phyloP scores from a whole-genome alignment of 1,140 invertebrate species.

The Heliconius himera region DNA sequence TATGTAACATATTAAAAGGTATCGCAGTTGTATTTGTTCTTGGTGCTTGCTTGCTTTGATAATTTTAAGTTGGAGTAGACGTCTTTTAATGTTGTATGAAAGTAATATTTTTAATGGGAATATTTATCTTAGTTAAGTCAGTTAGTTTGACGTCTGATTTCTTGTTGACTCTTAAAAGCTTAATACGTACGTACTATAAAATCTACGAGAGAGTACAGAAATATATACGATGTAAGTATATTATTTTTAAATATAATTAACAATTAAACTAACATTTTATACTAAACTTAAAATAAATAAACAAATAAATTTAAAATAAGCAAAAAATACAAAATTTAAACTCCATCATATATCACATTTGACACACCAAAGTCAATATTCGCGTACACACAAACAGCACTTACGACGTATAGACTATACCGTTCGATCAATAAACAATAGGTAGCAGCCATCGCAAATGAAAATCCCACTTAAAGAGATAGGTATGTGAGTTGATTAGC shows the following conservation, averaged over 20 bases:
- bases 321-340: not conserved
- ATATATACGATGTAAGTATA: too few relatives aligned
- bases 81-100: not conserved
- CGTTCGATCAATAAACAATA: constrained; percentile 36
- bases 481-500: constrained; percentile 48
- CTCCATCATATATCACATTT: not conserved
- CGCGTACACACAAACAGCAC: not conserved
- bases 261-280: not conserved
- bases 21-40: not conserved
- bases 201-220: too few relatives aligned
- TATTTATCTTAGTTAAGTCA: not conserved
- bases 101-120: not conserved
- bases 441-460: constrained; percentile 23
- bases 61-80: not conserved
- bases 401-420: constrained; percentile 8
- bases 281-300: not conserved
- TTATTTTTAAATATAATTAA: too few relatives aligned
- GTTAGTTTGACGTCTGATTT: not conserved
- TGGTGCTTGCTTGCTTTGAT: not conserved
- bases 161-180: too few relatives aligned
- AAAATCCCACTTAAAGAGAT: constrained; percentile 33
- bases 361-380: not conserved
- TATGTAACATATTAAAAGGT: constrained; percentile 13
- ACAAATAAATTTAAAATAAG: not conserved
- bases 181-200: too few relatives aligned